A percentile compares a stretch with the other conserved stretches of the same genome.
phyloP scores from a whole-genome alignment of 2,113 vertebrate genomes.

The Oophaga pumilio region DNA sequence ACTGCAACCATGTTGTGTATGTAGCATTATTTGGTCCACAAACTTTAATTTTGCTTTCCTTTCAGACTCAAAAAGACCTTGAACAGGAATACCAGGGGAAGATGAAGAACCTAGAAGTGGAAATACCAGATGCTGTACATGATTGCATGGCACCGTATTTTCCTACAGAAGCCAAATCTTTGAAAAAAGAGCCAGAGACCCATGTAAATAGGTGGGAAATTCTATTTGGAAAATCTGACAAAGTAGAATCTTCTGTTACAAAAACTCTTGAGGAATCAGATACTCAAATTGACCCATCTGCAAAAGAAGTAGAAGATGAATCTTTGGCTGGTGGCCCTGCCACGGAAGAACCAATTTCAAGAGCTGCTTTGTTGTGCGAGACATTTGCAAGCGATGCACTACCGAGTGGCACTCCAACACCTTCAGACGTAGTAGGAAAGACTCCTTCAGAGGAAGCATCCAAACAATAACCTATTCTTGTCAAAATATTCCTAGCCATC shows the following conservation, averaged over 20 bases:
- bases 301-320: conserved; percentile 49
- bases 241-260: neutral
- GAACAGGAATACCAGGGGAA: conserved; percentile 76
- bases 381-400: neutral
- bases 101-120: conserved; percentile 70
- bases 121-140: conserved; percentile 78
- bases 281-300: conserved; percentile 31
- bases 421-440: neutral
- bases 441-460: neutral
- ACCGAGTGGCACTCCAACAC: neutral
- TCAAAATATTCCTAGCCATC: too few relatives aligned
- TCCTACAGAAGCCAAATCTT: conserved; percentile 66
- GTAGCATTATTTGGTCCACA: neutral
- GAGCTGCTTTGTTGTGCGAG: neutral
- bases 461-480: neutral
- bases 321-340: neutral
- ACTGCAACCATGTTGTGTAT: neutral
- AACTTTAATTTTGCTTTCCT: neutral
- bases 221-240: conserved; percentile 4
- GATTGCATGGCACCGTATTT: conserved; percentile 70
- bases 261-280: neutral
- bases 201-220: neutral
- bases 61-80: conserved; percentile 82
- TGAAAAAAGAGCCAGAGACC: conserved; percentile 14
- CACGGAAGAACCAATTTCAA: neutral